Evolutionary conservation across 2,888 invertebrate genomes (phyloP), one percentile per base, ranked within the genome.

Genomic region (Drosophila melanosoma): DNA sequence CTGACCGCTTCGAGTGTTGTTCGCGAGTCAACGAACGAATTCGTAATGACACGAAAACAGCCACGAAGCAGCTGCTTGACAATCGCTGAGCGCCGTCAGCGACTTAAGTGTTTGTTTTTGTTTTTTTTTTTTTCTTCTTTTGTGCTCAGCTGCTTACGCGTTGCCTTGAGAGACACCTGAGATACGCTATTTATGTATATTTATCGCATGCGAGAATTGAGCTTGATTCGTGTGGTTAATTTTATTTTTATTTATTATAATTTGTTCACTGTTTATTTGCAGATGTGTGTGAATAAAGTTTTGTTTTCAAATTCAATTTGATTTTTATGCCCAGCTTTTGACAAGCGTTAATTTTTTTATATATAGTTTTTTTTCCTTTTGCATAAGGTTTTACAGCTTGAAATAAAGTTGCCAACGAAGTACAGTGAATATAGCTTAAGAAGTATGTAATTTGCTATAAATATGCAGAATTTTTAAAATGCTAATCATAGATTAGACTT

Each of bases 21-120:
- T 82, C 75, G 74, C 90, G 71, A 87, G 85, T 81, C 91, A 89
- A 90, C 91, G 91, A 89, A 85, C 91, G 91, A 83, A 87, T 88
- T 87, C 84, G 91, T 87, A 91, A 83, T 91, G 91, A 88, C 71
- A 79, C 89, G 77, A 69, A 75, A 54, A 72, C 83, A 79, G 76
- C 58, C n/a, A 52, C 58, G 58, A 42, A 38, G 56, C 20, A 60
- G 61, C 38, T 57, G 56, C 74, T 60, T 62, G 64, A 35, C 58
- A 59, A 68, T 57, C 54, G 35, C 66, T 52, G 56, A 48, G 65
- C 60, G 69, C 38, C 51, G 52, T 1, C 40, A 29, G n/a, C 20
- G 57, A 32, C 62, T 69, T 52, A 65, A 33, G 38, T 66, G 40
- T 58, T 64, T 61, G 56, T 33, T 8, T 52, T 6, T 0, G 1